These are phyloP conservation scores for Gnatocerus cornutus DNA, from an alignment of 2,888 invertebrate genomes.

Conservation along the genomic window DNA sequence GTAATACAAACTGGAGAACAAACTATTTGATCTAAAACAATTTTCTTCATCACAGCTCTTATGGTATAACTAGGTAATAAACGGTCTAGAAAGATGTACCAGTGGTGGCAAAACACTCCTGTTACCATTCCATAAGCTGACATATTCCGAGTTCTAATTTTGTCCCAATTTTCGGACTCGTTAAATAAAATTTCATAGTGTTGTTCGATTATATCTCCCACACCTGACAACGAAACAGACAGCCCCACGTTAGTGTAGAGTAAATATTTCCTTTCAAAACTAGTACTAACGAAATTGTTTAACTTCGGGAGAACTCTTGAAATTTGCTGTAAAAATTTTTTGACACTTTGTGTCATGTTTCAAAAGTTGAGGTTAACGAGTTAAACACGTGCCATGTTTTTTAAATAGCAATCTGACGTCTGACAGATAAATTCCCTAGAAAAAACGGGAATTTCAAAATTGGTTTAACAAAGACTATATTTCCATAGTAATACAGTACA, in stretches of 20 bases:
- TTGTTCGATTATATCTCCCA: conserved; percentile 88
- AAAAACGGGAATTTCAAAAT: conserved; percentile 1
- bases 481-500: no score
- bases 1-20: conserved; percentile 88
- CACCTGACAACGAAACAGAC: conserved; percentile 82
- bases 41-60: conserved; percentile 81
- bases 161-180: conserved; percentile 75
- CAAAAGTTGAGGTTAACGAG: conserved; percentile 35
- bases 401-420: no score
- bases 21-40: conserved; percentile 86
- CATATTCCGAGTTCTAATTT: conserved; percentile 82
- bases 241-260: conserved; percentile 87
- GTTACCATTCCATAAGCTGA: conserved; percentile 83
- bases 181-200: conserved; percentile 79
- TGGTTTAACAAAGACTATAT: neutral
- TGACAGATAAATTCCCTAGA: conserved; percentile 15
- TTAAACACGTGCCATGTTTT: conserved; percentile 3
- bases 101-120: conserved; percentile 88
- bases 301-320: conserved; percentile 52
- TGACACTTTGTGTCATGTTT: conserved; percentile 23
- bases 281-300: conserved; percentile 66
- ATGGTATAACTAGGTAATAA: conserved; percentile 81
- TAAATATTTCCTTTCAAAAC: conserved; percentile 79
- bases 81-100: conserved; percentile 87
- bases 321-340: conserved; percentile 37